Evolutionary conservation across 2,888 invertebrate genomes (phyloP), one percentile per base, ranked within the genome.

Genomic region (Cepaea hortensis): DNA sequence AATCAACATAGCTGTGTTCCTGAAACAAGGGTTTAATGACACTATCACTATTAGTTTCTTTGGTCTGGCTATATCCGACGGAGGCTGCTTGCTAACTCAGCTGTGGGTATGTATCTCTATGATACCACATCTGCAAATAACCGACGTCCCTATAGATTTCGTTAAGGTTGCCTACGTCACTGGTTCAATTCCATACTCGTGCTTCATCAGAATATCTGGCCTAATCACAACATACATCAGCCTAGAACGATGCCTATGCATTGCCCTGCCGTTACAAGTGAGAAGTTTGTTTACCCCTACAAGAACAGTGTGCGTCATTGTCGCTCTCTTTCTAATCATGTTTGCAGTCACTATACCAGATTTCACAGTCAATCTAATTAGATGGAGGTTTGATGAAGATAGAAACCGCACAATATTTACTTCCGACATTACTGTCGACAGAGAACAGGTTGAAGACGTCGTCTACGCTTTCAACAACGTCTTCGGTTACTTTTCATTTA

Each of bases 191-290:
- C 77, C 85, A 11, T 77, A 85, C 55, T 65, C 15, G 13, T 77
- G 77, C 23, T 85, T 85, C 70, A 72, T 23, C 23, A 61, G 85
- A n/a, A 79, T 85, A 3, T 65, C 85, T 20, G 65, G n/a, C 13
- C 50, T 85, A 13, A 77, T 85, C 48, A 79, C 79, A 23, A 48
- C 79, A 6, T 85, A 77, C 85, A 85, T 85, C 72, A 85, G 77
- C 11, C 50, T 85, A 13, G 85, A 85, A 50, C 61, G 85, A 11
- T 85, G 77, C 48, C n/a, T 85, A 7, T 85, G 85, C 55, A 70
- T 85, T 23, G 70, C n/a, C 9, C 9, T 70, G 18, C 85, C 85
- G 23, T n/a, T 85, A n/a, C 65, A 77, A 55, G 79, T 85, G 13
- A 85, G n/a, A 65, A 50, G 46, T 3, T 23, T 85, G 3, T 65